phyloP scores from a whole-genome alignment of 2,797 vertebrate species.

The Phalloptychus januarius region DNA sequence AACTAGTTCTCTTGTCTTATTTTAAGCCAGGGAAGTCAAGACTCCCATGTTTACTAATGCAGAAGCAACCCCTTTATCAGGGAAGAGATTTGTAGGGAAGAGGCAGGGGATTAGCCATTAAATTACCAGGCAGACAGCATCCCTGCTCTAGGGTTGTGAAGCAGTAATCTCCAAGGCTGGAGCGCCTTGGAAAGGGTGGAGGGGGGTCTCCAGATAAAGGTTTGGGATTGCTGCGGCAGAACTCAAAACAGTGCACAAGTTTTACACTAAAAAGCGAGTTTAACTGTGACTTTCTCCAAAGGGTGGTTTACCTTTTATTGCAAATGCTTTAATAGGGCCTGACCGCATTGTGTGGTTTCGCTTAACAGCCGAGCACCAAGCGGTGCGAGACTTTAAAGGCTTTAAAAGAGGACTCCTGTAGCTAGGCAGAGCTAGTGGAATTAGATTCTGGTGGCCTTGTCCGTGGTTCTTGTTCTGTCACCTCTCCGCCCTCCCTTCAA shows the following conservation, averaged over 20 bases:
- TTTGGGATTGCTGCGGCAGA: slow-evolving; percentile 62
- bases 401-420: slow-evolving; percentile 49
- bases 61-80: slow-evolving; percentile 78
- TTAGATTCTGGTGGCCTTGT: slow-evolving; percentile 67
- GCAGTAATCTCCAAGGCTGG: slow-evolving; percentile 73
- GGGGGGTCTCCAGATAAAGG: slow-evolving; percentile 70
- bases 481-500: slow-evolving; percentile 67
- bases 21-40: slow-evolving; percentile 56
- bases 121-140: slow-evolving; percentile 80
- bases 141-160: slow-evolving; percentile 73
- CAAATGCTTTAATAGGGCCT: slow-evolving; percentile 22
- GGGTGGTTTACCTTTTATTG: slow-evolving; percentile 10
- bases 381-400: slow-evolving; percentile 29
- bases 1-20: slow-evolving; percentile 59
- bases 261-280: slow-evolving; percentile 53
- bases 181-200: slow-evolving; percentile 11
- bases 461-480: slow-evolving; percentile 64
- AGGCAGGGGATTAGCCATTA: slow-evolving; percentile 81
- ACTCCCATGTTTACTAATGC: slow-evolving; percentile 76
- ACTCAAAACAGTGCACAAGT: slow-evolving; percentile 50
- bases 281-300: slow-evolving; percentile 11
- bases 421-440: slow-evolving; percentile 62
- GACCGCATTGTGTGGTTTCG: slow-evolving; percentile 27
- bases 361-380: slow-evolving; percentile 26
- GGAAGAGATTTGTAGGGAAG: slow-evolving; percentile 77